Evolutionary conservation across 2,888 invertebrate genomes (phyloP), one percentile per base, ranked within the genome.

Genomic region (Lutraria lutraria): DNA sequence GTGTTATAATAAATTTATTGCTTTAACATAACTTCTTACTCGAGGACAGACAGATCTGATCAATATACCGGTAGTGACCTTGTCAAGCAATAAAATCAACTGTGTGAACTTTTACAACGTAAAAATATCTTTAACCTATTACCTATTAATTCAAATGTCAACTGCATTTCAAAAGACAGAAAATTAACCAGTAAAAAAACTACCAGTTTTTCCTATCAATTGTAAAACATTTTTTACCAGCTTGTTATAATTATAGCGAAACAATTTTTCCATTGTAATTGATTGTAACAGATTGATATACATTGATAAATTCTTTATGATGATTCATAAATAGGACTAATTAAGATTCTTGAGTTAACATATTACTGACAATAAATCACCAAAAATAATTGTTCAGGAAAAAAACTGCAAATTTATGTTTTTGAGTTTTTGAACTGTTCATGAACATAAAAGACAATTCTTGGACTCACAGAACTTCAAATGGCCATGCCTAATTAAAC

Each of bases 1-100:
- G 63, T 68, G 63, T 68, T 68, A 68, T 68, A 68, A 68, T 68
- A 68, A 68, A 12, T 68, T 68, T 68, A 68, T 68, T 68, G 63
- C 12, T 68, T 10, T 4, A 12, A 68, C 63, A 68, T 68, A 68
- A 68, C 63, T 68, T 25, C 63, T 25, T 68, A n/a, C 21, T n/a
- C 6, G n/a, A 68, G 25, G n/a, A 25, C 25, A 13, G 25, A 68
- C 63, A 25, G 63, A 68, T 68, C 63, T 25, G n/a, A 68, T 68
- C 63, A 68, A 68, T 8, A n/a, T n/a, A n/a, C n/a, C n/a, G n/a
- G n/a, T n/a, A 13, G n/a, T 8, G 25, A 25, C n/a, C n/a, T 68
- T 68, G 63, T 68, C 25, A 4, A 2, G 8, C 8, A 68, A 25
- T 68, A 68, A 68, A 68, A 68, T 68, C 25, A 25, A 68, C 25